Percentiles rank a stretch among this genome's conserved stretches.
Evolutionary conservation across 2,797 vertebrate genomes (phyloP).

Genomic region (Sandelia bainsii): DNA sequence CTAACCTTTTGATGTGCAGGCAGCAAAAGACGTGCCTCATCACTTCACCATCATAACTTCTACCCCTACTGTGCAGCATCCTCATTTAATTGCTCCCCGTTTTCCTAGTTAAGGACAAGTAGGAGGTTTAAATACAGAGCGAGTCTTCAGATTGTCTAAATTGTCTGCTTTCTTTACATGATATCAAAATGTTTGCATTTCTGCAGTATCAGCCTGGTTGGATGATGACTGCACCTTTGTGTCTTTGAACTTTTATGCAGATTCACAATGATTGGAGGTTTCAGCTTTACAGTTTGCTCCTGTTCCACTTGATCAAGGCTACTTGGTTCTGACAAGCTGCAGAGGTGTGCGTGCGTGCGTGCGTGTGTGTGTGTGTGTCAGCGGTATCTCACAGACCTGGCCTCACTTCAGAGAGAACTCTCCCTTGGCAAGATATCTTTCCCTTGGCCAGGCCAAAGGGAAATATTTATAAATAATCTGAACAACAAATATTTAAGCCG

Average conservation of each 20-base stretch:
- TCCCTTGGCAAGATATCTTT: slow-evolving; percentile 61
- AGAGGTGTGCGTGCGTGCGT: slow-evolving; percentile 26
- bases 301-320: slow-evolving; percentile 67
- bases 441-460: slow-evolving; percentile 77
- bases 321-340: slow-evolving; percentile 59
- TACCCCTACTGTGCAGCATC: slow-evolving; percentile 36
- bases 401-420: slow-evolving; percentile 75
- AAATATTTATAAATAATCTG: slow-evolving; percentile 85
- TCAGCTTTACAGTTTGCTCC: slow-evolving; percentile 66
- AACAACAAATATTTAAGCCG: slow-evolving; percentile 79
- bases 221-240: slow-evolving; percentile 84
- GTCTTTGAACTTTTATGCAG: slow-evolving; percentile 88
- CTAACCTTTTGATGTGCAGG: slow-evolving; percentile 44
- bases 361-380: slow-evolving; percentile 30
- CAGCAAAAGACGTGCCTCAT: neutral
- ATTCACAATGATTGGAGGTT: slow-evolving; percentile 67
- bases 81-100: slow-evolving; percentile 40
- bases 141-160: slow-evolving; percentile 85
- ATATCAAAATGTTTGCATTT: slow-evolving; percentile 78
- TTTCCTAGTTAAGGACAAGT: slow-evolving; percentile 81
- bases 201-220: slow-evolving; percentile 84
- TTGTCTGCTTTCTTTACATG: slow-evolving; percentile 85
- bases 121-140: slow-evolving; percentile 83
- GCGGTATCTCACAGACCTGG: slow-evolving; percentile 55
- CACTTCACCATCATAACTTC: slow-evolving; percentile 1